phyloP scores from a whole-genome alignment of 1,140 invertebrate genomes.

The Anastrepha ludens region DNA sequence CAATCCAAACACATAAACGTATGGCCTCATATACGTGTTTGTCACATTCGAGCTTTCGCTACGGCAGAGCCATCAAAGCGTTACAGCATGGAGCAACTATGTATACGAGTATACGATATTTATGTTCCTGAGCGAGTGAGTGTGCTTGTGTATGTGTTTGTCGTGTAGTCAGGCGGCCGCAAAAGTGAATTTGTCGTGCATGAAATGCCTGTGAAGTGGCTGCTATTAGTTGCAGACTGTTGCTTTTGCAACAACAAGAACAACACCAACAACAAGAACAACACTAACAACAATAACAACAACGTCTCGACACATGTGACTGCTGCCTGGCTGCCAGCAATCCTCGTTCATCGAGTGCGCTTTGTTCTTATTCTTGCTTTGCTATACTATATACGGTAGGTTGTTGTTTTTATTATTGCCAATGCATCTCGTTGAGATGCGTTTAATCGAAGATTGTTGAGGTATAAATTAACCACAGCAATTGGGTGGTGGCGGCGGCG shows the following conservation, averaged over 20 bases:
- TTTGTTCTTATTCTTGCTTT: background rate
- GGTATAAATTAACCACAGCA: background rate
- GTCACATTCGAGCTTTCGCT: background rate
- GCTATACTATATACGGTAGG: background rate
- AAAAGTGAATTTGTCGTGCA: conserved; percentile 48
- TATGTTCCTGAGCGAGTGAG: background rate
- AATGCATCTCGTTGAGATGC: background rate
- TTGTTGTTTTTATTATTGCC: background rate
- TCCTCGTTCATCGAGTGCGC: background rate
- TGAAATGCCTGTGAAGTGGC: conserved; percentile 25
- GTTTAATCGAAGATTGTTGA: conserved; percentile 47
- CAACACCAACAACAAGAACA: background rate
- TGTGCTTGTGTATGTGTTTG: background rate
- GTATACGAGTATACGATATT: background rate
- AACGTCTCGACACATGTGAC: conserved; percentile 2
- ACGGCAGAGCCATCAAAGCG: background rate
- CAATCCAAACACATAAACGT: no score
- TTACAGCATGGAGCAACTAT: background rate
- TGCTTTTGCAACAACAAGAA: conserved; percentile 16
- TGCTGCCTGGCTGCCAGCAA: background rate
- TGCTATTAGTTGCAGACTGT: conserved; percentile 49
- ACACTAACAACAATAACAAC: background rate
- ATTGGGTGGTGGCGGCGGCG: background rate
- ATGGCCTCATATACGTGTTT: background rate
- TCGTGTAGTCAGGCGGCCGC: background rate